phyloP scores from a whole-genome alignment of 1,140 invertebrate species.

The Magallana angulata region DNA sequence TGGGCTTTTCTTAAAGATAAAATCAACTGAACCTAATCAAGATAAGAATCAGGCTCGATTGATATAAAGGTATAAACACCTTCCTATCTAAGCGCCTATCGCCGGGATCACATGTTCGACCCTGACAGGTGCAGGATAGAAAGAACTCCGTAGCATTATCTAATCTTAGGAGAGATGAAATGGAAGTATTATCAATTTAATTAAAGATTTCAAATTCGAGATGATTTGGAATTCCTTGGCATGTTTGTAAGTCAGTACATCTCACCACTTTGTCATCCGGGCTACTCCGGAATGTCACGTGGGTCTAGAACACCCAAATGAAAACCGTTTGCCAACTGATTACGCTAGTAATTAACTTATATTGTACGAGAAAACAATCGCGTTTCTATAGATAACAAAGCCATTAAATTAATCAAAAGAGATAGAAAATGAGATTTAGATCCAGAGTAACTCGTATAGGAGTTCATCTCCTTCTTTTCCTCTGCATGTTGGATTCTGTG shows the following conservation, averaged over 20 bases:
- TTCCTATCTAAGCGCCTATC: slow-evolving; percentile 4
- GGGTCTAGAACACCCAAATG: slow-evolving; percentile 15
- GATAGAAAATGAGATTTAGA: slow-evolving; percentile 17
- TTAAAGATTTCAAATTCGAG: slow-evolving; percentile 30
- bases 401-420: neutral
- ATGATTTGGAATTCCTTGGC: slow-evolving; percentile 30
- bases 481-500: no score
- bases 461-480: no score
- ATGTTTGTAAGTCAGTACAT: slow-evolving; percentile 13
- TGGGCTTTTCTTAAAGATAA: slow-evolving; percentile 30
- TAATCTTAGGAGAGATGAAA: slow-evolving; percentile 31
- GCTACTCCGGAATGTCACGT: slow-evolving; percentile 18
- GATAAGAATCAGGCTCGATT: slow-evolving; percentile 31
- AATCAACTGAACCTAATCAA: slow-evolving; percentile 31
- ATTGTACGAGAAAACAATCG: slow-evolving; percentile 1
- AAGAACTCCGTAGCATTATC: slow-evolving; percentile 2
- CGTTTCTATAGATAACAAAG: slow-evolving; percentile 9
- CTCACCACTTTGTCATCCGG: slow-evolving; percentile 11
- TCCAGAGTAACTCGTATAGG: neutral
- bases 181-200: slow-evolving; percentile 34
- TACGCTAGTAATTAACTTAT: slow-evolving; percentile 10
- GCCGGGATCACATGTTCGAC: slow-evolving; percentile 12
- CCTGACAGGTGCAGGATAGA: slow-evolving; percentile 16
- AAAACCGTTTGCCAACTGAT: slow-evolving; percentile 28
- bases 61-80: slow-evolving; percentile 34